phyloP scores from a whole-genome alignment of 2,888 invertebrate genomes.

The Halocaridina rubra region DNA sequence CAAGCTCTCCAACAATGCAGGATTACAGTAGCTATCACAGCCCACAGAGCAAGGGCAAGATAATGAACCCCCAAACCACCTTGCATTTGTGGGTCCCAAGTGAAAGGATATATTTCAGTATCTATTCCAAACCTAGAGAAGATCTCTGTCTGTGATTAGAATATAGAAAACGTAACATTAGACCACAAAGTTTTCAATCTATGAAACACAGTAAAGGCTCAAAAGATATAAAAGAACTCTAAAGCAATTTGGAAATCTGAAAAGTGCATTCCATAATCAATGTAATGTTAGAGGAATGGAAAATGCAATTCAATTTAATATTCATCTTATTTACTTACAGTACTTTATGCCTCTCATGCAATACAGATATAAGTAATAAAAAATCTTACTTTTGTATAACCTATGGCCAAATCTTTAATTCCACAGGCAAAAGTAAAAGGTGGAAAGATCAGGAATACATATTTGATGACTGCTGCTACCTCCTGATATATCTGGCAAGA shows the following conservation, averaged over 20 bases:
- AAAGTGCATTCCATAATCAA: no score
- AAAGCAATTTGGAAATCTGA: no score
- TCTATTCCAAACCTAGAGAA: conserved; percentile 36
- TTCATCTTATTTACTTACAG: no score
- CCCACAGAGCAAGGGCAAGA: conserved; percentile 23
- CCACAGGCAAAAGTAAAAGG: conserved; percentile 42
- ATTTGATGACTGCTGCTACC: conserved; percentile 25
- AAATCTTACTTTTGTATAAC: conserved; percentile 25
- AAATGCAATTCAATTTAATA: no score
- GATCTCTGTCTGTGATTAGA: conserved; percentile 24
- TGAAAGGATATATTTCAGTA: conserved; percentile 23
- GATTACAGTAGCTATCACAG: not conserved
- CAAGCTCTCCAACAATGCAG: not conserved
- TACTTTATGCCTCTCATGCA: no score
- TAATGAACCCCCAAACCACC: conserved; percentile 44
- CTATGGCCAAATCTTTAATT: conserved; percentile 21
- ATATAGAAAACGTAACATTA: no score
- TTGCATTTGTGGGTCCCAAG: conserved; percentile 24
- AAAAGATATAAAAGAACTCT: no score
- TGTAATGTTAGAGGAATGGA: no score
- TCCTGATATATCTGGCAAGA: conserved; percentile 18
- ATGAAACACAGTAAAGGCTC: no score
- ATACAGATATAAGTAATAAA: not conserved
- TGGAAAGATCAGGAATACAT: conserved; percentile 40
- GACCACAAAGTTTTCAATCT: no score